Evolutionary conservation across 2,797 vertebrate species (phyloP).

Genomic region (Bovichtus diacanthus): DNA sequence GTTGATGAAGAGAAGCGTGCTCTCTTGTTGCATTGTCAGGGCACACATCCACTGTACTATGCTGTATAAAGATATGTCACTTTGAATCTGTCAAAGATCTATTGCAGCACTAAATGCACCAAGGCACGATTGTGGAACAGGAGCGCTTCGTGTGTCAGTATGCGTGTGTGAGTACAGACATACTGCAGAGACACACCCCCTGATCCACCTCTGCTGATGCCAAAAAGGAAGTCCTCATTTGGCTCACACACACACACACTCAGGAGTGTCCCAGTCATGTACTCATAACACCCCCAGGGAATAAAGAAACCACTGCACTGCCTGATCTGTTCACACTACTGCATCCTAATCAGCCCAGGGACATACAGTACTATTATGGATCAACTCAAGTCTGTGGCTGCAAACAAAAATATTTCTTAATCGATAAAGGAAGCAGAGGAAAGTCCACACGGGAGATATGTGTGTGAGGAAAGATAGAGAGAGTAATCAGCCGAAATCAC

Average conservation of each 20-base stretch:
- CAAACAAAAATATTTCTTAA: not conserved
- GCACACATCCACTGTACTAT: not conserved
- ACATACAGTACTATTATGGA: not conserved
- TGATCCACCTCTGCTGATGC: slow-evolving; percentile 45
- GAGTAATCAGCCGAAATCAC: not conserved
- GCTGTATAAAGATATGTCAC: not conserved
- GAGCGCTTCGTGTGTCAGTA: slow-evolving; percentile 8
- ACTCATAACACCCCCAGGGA: slow-evolving; percentile 57
- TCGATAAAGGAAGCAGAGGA: not conserved
- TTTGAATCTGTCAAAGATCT: slow-evolving; percentile 6
- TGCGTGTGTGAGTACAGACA: slow-evolving; percentile 16
- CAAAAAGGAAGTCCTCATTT: slow-evolving; percentile 66
- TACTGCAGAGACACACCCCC: slow-evolving; percentile 47
- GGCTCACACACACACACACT: slow-evolving; percentile 34
- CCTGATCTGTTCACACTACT: slow-evolving; percentile 35
- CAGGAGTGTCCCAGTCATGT: slow-evolving; percentile 57
- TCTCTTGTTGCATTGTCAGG: not conserved
- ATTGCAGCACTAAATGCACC: slow-evolving; percentile 33
- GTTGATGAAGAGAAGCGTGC: not conserved
- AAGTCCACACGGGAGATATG: not conserved
- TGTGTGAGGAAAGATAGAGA: not conserved
- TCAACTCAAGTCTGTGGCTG: not conserved
- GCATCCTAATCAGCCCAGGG: slow-evolving; percentile 40
- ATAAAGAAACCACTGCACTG: slow-evolving; percentile 48
- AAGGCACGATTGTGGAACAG: slow-evolving; percentile 1